Percentiles rank a stretch among this genome's conserved stretches.
These are phyloP conservation scores for Cataglyphis cursor DNA, from an alignment of 2,888 invertebrate species.

Conservation along the genomic window DNA sequence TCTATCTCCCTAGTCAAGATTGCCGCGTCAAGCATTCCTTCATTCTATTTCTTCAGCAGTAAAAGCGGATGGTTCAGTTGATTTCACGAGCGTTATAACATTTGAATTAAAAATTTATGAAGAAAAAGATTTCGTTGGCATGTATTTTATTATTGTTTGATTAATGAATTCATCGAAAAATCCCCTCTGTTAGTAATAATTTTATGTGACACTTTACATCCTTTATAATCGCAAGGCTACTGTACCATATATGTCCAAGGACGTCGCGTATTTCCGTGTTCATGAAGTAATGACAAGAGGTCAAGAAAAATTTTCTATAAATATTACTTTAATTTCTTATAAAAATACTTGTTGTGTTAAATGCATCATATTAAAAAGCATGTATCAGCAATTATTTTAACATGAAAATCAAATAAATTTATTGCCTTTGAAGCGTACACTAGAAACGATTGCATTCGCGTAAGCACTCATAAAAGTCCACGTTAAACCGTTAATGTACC, in stretches of 20 bases:
- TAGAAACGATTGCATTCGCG: background rate
- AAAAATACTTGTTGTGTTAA: background rate
- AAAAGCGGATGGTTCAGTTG: background rate
- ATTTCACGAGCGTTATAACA: too few species aligned
- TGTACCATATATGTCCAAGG: background rate
- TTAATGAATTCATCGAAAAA: background rate
- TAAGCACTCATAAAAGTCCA: background rate
- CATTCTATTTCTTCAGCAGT: background rate
- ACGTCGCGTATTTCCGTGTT: background rate
- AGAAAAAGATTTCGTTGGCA: background rate
- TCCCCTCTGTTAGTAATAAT: background rate
- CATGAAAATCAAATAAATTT: background rate
- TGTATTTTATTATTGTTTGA: background rate
- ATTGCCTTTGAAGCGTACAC: background rate
- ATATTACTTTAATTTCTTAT: background rate
- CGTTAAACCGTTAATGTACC: conserved; percentile 1
- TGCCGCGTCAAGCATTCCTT: background rate
- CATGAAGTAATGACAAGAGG: background rate
- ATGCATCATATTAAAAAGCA: background rate
- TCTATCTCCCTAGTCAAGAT: conserved; percentile 17
- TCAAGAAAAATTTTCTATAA: background rate
- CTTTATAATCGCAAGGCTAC: conserved; percentile 1
- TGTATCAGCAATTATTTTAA: background rate
- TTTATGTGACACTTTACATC: background rate
- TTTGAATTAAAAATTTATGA: background rate